These are phyloP conservation scores for Argopecten irradians DNA, from an alignment of 1,140 invertebrate species.

Conservation along the genomic window DNA sequence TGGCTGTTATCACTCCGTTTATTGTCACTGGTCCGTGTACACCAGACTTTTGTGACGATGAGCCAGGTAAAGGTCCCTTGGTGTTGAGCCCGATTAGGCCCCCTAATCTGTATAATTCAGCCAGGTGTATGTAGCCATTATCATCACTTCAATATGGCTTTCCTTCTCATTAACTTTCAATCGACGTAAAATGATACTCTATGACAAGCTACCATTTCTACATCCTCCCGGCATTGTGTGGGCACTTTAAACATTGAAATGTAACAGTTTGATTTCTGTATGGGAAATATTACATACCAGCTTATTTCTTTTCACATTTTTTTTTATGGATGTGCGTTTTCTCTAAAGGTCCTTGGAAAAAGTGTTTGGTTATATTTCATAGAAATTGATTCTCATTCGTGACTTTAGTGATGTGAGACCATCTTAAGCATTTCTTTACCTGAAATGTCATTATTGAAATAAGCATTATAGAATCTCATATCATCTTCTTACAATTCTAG, in stretches of 20 bases:
- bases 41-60: not conserved
- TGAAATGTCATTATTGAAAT: not conserved
- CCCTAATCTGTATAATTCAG: not conserved
- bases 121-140: not conserved
- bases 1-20: not conserved
- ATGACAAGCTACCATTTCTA: not conserved
- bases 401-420: not conserved
- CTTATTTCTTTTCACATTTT: not conserved
- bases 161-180: conserved; percentile 18
- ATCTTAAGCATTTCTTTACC: not conserved
- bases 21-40: not conserved
- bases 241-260: not conserved
- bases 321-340: not conserved
- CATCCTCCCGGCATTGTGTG: not conserved
- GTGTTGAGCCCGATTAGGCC: not conserved
- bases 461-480: not conserved
- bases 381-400: not conserved
- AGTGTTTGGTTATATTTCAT: not conserved
- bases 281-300: not conserved
- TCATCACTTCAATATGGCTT: not conserved
- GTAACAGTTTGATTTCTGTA: not conserved
- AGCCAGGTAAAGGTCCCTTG: not conserved
- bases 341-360: not conserved
- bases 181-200: not conserved
- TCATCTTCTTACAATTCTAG: no score